A percentile compares a stretch with the other conserved stretches of the same genome.
phyloP scores from a whole-genome alignment of 35 echinoderm and acorn worm species.

The Acanthaster planci region DNA sequence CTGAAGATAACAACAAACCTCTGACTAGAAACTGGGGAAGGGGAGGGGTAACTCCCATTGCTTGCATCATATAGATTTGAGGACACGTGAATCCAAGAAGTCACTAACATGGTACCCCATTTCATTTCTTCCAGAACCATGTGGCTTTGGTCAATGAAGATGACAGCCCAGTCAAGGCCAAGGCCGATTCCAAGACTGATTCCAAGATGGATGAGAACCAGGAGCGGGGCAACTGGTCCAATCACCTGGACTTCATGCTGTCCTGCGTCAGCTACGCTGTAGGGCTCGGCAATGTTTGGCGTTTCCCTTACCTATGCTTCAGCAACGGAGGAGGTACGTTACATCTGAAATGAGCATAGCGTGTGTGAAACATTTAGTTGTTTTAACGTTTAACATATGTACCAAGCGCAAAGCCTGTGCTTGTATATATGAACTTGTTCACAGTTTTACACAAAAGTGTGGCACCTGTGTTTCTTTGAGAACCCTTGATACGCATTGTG shows the following conservation, averaged over 20 bases:
- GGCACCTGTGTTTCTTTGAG: too few relatives aligned
- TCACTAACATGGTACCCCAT: too few relatives aligned
- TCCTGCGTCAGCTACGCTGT: slow-evolving; percentile 82
- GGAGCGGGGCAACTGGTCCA: slow-evolving; percentile 41
- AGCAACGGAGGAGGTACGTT: slow-evolving; percentile 73
- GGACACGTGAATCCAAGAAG: background rate
- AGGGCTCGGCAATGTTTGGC: slow-evolving; percentile 70
- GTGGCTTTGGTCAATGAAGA: slow-evolving; percentile 14
- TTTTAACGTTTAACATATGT: background rate
- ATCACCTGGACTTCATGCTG: slow-evolving; percentile 57
- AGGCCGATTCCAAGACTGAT: background rate
- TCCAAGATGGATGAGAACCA: background rate
- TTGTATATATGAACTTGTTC: too few relatives aligned
- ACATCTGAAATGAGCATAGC: too few relatives aligned
- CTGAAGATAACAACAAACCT: background rate
- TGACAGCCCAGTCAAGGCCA: background rate
- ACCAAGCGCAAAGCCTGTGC: too few relatives aligned
- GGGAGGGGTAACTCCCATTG: background rate
- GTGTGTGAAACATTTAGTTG: background rate
- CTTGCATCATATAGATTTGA: background rate
- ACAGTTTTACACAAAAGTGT: too few relatives aligned
- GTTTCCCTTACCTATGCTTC: slow-evolving; percentile 78
- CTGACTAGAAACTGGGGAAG: background rate
- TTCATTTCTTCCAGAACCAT: background rate
- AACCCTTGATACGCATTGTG: too few relatives aligned